Evolutionary conservation across 2,797 vertebrate genomes (phyloP).

Genomic region (Poeciliopsis infans): DNA sequence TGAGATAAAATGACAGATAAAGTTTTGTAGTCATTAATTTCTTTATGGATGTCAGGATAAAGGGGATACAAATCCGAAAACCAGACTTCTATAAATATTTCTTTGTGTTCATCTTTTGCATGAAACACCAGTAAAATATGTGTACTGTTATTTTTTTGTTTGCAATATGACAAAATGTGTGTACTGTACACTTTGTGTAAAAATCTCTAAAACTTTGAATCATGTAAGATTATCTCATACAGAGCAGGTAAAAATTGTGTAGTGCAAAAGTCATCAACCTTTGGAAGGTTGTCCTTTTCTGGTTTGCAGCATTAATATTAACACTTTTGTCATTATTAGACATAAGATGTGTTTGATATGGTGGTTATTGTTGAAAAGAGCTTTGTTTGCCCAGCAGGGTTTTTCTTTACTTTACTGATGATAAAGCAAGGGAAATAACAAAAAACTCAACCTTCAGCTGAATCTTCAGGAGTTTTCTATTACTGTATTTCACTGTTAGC

Average conservation of each 20-base stretch:
- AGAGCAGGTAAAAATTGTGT: neutral
- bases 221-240: neutral
- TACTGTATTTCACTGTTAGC: constrained; percentile 50
- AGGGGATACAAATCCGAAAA: neutral
- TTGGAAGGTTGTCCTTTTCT: neutral
- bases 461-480: constrained; percentile 29
- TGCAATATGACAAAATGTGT: neutral
- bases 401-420: neutral
- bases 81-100: neutral
- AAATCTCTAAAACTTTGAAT: neutral
- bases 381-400: neutral
- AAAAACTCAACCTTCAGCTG: constrained; percentile 34
- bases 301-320: neutral
- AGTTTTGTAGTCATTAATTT: neutral
- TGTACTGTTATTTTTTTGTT: neutral
- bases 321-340: neutral
- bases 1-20: neutral
- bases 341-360: neutral
- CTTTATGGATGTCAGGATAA: neutral
- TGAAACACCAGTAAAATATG: neutral
- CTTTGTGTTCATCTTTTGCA: neutral
- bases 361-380: neutral
- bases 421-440: neutral
- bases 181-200: neutral
- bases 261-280: neutral